Evolutionary conservation across 2,113 vertebrate species (phyloP), one percentile per base, ranked within the genome.

Genomic region (Callithrix jacchus): DNA sequence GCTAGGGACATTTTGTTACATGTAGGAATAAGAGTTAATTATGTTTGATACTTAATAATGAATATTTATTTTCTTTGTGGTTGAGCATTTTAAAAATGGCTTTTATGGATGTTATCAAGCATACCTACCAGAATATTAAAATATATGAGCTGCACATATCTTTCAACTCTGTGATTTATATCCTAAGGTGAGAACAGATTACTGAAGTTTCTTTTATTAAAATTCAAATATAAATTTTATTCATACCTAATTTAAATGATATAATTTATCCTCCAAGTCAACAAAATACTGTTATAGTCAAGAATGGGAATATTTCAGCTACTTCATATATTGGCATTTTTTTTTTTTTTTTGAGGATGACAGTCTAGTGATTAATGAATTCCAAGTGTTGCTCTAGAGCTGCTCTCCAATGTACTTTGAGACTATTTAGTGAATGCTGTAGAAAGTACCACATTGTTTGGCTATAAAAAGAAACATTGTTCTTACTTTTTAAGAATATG

Each of bases 381-480:
- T 84, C 35, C 16, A 66, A 77, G n/a, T 49, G 13, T 89, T 94
- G 21, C 5, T 79, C 18, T 83, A 90, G 37, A 92, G 74, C n/a
- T 70, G 1, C 92, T 90, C 32, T 54, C 49, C 54, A 80, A 61
- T 7, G 30, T 93, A 61, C 71, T 74, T 16, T 85, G 58, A 95
- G 71, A 83, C 40, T 92, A 37, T 77, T 97, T 90, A 88, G 66
- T 64, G 66, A 70, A 92, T 83, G 49, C 76, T 95, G 35, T 96
- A 94, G 87, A 88, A 97, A 97, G 71, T 92, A 27, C 80, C 81
- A 70, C 96, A 96, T 96, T 98, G 96, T 97, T 95, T 91, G 73
- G 68, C 73, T 97, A 73, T 96, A 94, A 95, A 97, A 91, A 91
- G 97, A 93, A 97, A 97, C 81, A 94, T 96, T 96, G 94, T 97